A percentile compares a stretch with the other conserved stretches of the same genome.
Conservation (phyloP, 1,140 invertebrate genomes). For the Pseudomyrmex pallidus region DNA sequence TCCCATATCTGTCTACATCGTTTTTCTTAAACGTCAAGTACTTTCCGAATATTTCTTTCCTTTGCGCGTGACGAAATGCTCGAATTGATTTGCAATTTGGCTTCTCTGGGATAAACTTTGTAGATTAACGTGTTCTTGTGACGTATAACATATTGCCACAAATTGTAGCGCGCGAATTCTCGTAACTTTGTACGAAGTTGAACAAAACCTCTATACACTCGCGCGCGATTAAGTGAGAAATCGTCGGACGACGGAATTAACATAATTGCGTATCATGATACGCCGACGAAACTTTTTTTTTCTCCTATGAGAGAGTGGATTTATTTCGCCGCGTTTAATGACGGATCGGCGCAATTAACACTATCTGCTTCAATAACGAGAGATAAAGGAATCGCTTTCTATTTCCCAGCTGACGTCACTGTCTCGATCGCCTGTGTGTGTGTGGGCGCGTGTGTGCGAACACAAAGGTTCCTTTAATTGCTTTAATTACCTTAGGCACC, state of each 20-base stretch:
- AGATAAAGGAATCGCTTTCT: conserved; percentile 61
- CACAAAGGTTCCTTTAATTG: conserved; percentile 51
- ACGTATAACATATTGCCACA: too few species aligned
- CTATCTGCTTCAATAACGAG: conserved; percentile 50
- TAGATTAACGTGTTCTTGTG: background rate
- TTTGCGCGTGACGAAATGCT: too few species aligned
- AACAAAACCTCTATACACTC: background rate
- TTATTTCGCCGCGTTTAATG: conserved; percentile 43
- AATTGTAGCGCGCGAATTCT: background rate
- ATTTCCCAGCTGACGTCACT: conserved; percentile 54
- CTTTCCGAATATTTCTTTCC: too few species aligned
- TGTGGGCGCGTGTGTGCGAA: background rate
- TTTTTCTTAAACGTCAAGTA: too few species aligned
- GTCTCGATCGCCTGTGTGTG: conserved; percentile 2
- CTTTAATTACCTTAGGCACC: conserved; percentile 44
- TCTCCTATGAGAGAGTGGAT: background rate
- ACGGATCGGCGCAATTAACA: conserved; percentile 52
- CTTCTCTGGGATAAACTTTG: background rate
- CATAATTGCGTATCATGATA: too few species aligned
- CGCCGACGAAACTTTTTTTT: conserved; percentile 17
- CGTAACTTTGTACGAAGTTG: background rate
- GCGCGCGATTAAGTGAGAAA: too few species aligned
- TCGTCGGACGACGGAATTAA: too few species aligned
- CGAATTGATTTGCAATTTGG: background rate
- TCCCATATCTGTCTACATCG: too few species aligned